Base-by-base conservation (phyloP, 2,888 invertebrate genomes). In the Crossocerus cetratus region DNA sequence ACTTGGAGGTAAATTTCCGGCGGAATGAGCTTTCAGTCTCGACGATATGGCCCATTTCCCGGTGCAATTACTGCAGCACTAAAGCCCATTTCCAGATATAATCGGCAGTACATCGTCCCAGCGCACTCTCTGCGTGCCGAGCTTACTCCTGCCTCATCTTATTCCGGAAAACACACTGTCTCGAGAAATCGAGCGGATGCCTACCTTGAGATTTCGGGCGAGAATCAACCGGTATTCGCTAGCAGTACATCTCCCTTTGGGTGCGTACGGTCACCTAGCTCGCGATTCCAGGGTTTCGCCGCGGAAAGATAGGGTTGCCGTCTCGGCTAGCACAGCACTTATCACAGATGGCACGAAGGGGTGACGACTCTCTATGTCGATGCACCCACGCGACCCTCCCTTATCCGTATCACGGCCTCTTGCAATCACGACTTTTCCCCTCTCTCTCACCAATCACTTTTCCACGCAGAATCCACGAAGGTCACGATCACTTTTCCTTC, bases 131-230 rank as follows among this genome's bases (percentile, higher is more conserved):
- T 49, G 32, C 32, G 32, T 32, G 11, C 0, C 32, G 32, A 11
- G 32, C 32, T 11, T 8, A 32, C 8, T 32, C 32, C 11, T 32
- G 32, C 8, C 32, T 11, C 5, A 32, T 11, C 8, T 5, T 32
- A 49, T 49, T 49, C 49, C n/a, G 16, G n/a, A 49, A 49, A 16
- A 49, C 16, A 16, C 49, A 11, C 13, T 49, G n/a, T 4, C 49
- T 4, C 49, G 49, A 16, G 22, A 43, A 8, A 56, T 65, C 32
- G 44, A 21, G 2, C 11, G 8, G 8, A 1, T 21, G 65, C 84
- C 68, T 85, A 88, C 88, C 88, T 87, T 71, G 84, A 78, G 78
- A 85, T 82, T 87, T 87, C 87, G 81, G 83, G 77, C 81, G 87
- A 85, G 49, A 49, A 49, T 16, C 87, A 84, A 83, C 72, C 80